Evolutionary conservation across 2,113 vertebrate genomes (phyloP).

Genomic region (Loxodonta africana): DNA sequence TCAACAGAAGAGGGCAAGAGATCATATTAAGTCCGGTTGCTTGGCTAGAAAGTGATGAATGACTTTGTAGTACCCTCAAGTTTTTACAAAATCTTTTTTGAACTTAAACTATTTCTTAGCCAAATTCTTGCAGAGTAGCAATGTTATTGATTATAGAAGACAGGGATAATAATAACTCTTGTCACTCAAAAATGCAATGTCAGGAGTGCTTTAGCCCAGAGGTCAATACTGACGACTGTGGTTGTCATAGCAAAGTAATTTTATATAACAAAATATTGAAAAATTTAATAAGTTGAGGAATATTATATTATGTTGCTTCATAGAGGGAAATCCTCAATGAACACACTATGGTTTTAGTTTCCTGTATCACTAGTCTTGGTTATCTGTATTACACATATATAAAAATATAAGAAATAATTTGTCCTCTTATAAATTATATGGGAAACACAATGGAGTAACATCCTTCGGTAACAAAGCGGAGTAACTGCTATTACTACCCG

Average conservation of each 20-base stretch:
- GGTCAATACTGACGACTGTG: not conserved
- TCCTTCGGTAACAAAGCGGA: not conserved
- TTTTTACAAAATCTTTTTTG: slow-evolving; percentile 47
- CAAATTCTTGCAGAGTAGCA: not conserved
- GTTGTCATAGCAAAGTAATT: not conserved
- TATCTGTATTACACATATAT: slow-evolving; percentile 24
- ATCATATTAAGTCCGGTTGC: not conserved
- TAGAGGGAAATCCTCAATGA: not conserved
- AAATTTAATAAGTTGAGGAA: not conserved
- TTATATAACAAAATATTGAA: not conserved
- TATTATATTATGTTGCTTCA: not conserved
- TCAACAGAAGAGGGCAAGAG: not conserved
- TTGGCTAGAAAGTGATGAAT: not conserved
- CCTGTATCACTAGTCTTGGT: not conserved
- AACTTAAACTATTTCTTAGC: slow-evolving; percentile 52
- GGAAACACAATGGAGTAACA: not conserved
- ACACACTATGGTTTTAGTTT: not conserved
- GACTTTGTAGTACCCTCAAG: not conserved
- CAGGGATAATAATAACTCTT: not conserved
- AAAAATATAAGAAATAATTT: not conserved
- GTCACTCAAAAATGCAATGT: not conserved
- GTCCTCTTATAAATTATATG: not conserved
- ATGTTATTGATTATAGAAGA: not conserved
- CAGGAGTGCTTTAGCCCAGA: not conserved
- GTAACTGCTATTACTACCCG: not conserved